Evolutionary conservation across 64 coral and sea anemone species (phyloP).

Genomic region (Porites lutea): DNA sequence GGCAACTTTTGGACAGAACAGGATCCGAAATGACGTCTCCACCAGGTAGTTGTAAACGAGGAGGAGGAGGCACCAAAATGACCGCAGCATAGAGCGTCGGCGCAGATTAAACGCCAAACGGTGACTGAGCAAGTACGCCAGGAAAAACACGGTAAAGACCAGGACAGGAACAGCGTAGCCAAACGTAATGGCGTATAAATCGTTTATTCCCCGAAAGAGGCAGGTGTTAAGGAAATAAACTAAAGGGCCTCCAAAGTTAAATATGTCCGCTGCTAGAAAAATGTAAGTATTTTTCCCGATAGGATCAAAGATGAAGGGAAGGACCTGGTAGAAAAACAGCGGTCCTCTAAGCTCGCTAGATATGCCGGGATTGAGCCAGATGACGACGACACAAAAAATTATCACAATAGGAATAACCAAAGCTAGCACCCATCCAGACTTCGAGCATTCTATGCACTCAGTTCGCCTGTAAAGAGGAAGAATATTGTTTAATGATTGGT

Average conservation of each 20-base stretch:
- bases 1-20: slow-evolving; percentile 51
- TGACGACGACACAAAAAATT: slow-evolving; percentile 50
- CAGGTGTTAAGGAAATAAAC: slow-evolving; percentile 52
- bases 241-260: slow-evolving; percentile 78
- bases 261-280: slow-evolving; percentile 62
- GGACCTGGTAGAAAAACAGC: slow-evolving; percentile 81
- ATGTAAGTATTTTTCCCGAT: slow-evolving; percentile 33
- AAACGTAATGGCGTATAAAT: slow-evolving; percentile 35
- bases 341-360: slow-evolving; percentile 77
- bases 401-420: slow-evolving; percentile 63
- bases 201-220: slow-evolving; percentile 39
- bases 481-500: background rate
- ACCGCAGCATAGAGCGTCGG: slow-evolving; percentile 46
- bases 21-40: slow-evolving; percentile 66
- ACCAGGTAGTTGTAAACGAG: slow-evolving; percentile 80
- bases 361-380: slow-evolving; percentile 80
- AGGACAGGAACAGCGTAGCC: slow-evolving; percentile 55
- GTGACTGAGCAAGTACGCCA: slow-evolving; percentile 70
- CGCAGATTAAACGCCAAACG: slow-evolving; percentile 57
- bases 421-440: slow-evolving; percentile 61
- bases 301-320: slow-evolving; percentile 70
- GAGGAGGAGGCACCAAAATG: slow-evolving; percentile 74
- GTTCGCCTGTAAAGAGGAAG: background rate
- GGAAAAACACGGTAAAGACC: slow-evolving; percentile 46
- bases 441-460: slow-evolving; percentile 32